Percentiles rank a stretch among this genome's conserved stretches.
Conservation (phyloP, 2,888 invertebrate species). For the Mythimna vitellina region DNA sequence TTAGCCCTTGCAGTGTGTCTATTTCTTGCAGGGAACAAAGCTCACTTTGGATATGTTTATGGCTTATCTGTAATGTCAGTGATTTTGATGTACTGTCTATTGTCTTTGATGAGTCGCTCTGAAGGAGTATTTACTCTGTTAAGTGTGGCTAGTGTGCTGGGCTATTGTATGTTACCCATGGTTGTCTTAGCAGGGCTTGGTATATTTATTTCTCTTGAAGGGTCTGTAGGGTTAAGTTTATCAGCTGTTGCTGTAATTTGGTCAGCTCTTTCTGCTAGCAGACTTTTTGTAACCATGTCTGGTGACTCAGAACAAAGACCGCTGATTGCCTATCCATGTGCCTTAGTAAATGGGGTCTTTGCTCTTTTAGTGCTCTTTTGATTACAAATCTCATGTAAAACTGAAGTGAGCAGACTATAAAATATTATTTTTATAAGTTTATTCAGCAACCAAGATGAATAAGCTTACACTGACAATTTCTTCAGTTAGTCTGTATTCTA, state of each 20-base stretch:
- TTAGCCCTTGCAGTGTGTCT: constrained; percentile 92
- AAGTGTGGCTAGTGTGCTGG: constrained; percentile 96
- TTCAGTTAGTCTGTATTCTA: background rate
- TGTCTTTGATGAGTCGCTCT: constrained; percentile 94
- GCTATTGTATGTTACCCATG: constrained; percentile 98
- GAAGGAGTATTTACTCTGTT: constrained; percentile 93
- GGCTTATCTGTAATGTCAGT: constrained; percentile 97
- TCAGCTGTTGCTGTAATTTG: constrained; percentile 94
- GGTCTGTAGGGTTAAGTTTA: constrained; percentile 92
- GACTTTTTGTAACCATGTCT: constrained; percentile 97
- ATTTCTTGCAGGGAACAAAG: constrained; percentile 94
- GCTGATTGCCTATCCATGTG: constrained; percentile 97
- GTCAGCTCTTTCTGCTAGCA: constrained; percentile 98
- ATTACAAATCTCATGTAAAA: constrained; percentile 62
- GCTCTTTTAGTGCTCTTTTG: constrained; percentile 97
- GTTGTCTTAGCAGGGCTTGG: constrained; percentile 95
- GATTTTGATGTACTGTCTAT: constrained; percentile 96
- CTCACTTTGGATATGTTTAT: constrained; percentile 98
- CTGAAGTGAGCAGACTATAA: constrained; percentile 7
- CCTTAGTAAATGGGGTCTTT: constrained; percentile 97
- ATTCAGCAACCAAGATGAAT: background rate
- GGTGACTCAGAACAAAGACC: constrained; percentile 96
- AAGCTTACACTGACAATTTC: background rate
- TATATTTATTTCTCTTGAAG: constrained; percentile 94
- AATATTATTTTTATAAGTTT: constrained; percentile 13